These are phyloP conservation scores for Cladorhizidae sp. DNA, from an alignment of 37 sponge, comb jelly and placozoan genomes.

Conservation along the genomic window DNA sequence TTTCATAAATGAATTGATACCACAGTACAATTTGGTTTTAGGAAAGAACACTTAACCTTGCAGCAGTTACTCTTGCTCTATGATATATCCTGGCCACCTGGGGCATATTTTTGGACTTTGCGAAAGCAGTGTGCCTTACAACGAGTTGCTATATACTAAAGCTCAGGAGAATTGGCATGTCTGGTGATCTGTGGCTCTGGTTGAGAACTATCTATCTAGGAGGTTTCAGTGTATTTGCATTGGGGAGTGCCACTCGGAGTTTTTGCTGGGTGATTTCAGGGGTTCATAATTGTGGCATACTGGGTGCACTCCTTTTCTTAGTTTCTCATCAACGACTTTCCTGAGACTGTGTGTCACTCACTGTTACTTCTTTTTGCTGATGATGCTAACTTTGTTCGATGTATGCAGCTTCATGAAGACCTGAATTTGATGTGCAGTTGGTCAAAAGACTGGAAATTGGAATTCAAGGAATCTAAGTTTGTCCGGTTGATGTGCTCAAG, in stretches of 20 bases:
- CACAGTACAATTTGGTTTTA: conserved; percentile 23
- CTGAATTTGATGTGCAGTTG: background rate
- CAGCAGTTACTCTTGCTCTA: conserved; percentile 8
- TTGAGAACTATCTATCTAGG: conserved; percentile 9
- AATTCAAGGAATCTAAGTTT: too few relatives aligned
- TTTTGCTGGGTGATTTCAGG: conserved; percentile 37
- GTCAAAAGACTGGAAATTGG: too few relatives aligned
- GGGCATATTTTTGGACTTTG: conserved; percentile 19
- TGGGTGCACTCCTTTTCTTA: conserved; percentile 39
- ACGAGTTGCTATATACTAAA: conserved; percentile 20
- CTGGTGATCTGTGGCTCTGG: conserved; percentile 42
- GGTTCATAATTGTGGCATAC: conserved; percentile 31
- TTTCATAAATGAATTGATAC: too few relatives aligned
- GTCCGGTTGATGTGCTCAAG: too few relatives aligned
- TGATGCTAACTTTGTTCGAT: conserved; percentile 17
- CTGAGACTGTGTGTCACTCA: background rate
- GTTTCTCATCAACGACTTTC: conserved; percentile 43
- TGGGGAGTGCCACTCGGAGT: background rate
- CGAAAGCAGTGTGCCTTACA: conserved; percentile 33
- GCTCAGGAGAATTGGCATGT: conserved; percentile 10
- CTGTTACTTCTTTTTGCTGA: conserved; percentile 22
- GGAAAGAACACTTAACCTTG: background rate
- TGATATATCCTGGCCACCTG: background rate
- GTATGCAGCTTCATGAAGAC: background rate
- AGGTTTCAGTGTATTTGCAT: conserved; percentile 7